A percentile compares a stretch with the other conserved stretches of the same genome.
These are phyloP conservation scores for Neogale vison DNA, from an alignment of 2,113 vertebrate species.

Conservation along the genomic window DNA sequence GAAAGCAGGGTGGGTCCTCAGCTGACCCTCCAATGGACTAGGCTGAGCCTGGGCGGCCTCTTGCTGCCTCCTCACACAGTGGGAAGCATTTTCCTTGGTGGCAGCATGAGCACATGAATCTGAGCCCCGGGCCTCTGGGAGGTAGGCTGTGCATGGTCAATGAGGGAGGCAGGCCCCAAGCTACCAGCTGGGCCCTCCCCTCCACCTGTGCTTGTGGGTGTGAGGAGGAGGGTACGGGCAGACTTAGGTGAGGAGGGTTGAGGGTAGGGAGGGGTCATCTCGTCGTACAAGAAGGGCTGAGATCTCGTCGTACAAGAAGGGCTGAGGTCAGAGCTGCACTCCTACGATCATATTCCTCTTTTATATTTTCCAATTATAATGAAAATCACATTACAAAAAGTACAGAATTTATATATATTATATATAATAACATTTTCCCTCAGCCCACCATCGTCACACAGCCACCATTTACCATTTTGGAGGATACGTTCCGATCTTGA, in stretches of 20 bases:
- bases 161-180: neutral
- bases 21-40: rapidly evolving
- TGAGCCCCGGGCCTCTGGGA: neutral
- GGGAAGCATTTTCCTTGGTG: neutral
- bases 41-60: neutral
- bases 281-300: neutral
- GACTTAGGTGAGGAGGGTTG: neutral
- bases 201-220: neutral
- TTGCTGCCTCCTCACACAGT: neutral
- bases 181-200: neutral
- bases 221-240: rapidly evolving
- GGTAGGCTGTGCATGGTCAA: neutral
- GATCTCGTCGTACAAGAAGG: neutral
- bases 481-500: rapidly evolving
- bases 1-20: neutral
- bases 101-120: neutral
- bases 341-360: neutral
- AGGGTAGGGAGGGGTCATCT: neutral
- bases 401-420: neutral
- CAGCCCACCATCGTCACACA: neutral
- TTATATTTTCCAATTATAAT: neutral
- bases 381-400: neutral
- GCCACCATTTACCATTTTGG: neutral
- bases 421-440: neutral
- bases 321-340: neutral